Evolutionary conservation across 2,888 invertebrate genomes (phyloP).

Genomic region (Lasioglossum leucozonium): DNA sequence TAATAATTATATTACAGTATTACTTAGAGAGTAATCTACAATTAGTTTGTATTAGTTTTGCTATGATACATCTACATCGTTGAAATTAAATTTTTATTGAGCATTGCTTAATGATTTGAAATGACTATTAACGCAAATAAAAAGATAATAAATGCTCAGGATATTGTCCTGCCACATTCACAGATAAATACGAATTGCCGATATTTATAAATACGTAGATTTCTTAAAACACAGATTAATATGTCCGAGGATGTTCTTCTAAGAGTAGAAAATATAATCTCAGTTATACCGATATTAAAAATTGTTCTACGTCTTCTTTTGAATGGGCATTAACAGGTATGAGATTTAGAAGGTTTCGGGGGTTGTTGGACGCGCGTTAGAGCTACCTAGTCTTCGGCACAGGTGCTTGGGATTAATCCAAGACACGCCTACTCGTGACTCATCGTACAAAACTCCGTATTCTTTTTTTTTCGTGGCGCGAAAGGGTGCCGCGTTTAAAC

Average conservation of each 20-base stretch:
- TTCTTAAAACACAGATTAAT: too few species aligned
- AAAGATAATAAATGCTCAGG: background rate
- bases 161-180: background rate
- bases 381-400: slow-evolving; percentile 54
- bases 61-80: too few species aligned
- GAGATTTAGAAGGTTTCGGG: slow-evolving; percentile 31
- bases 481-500: slow-evolving; percentile 49
- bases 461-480: slow-evolving; percentile 41
- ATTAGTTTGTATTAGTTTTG: too few species aligned
- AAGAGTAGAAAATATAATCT: background rate
- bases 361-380: slow-evolving; percentile 35
- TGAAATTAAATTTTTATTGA: too few species aligned
- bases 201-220: background rate
- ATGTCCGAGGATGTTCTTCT: too few species aligned
- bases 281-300: background rate
- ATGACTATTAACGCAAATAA: background rate
- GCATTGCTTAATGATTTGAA: too few species aligned
- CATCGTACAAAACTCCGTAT: slow-evolving; percentile 59
- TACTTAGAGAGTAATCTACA: too few species aligned
- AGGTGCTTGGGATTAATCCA: slow-evolving; percentile 66
- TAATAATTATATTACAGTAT: too few species aligned
- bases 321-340: slow-evolving; percentile 9
- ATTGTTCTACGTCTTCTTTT: background rate
- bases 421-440: slow-evolving; percentile 71
- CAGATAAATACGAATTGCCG: background rate